Conservation (phyloP, 2,888 invertebrate species). For the Venusia cambrica region DNA sequence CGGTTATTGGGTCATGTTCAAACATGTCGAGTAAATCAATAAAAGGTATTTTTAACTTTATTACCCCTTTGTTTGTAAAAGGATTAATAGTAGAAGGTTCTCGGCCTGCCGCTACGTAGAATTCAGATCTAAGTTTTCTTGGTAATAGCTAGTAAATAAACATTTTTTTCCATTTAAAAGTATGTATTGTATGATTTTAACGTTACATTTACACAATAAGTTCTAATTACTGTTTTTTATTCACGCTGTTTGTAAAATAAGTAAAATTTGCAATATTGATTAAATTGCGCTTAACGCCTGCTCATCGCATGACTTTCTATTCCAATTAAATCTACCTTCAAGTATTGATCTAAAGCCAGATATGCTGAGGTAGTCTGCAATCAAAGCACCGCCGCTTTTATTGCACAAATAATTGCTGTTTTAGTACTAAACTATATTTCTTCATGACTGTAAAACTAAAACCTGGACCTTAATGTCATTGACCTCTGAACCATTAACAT, state of each 20-base stretch:
- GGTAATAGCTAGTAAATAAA: constrained; percentile 1
- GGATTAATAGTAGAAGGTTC: neutral
- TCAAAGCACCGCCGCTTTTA: constrained; percentile 26
- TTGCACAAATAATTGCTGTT: constrained; percentile 10
- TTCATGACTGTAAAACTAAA: constrained; percentile 1
- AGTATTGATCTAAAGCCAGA: constrained; percentile 33
- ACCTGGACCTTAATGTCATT: too few species aligned
- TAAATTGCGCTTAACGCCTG: constrained; percentile 33
- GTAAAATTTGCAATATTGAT: constrained; percentile 37
- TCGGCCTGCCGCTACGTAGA: constrained; percentile 3
- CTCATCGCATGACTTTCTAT: constrained; percentile 41
- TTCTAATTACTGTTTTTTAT: neutral
- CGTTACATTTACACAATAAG: too few species aligned
- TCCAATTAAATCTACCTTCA: constrained; percentile 43
- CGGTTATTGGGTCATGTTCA: constrained; percentile 43
- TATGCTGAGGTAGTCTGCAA: constrained; percentile 18
- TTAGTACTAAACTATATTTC: constrained; percentile 4
- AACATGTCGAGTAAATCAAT: constrained; percentile 31
- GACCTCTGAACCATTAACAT: too few species aligned
- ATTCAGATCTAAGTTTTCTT: constrained; percentile 8
- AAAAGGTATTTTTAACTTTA: constrained; percentile 25
- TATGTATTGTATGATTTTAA: too few species aligned
- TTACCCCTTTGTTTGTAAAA: constrained; percentile 8
- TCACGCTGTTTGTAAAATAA: constrained; percentile 19
- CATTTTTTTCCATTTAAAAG: constrained; percentile 4